Evolutionary conservation across 1,140 invertebrate species (phyloP).

Genomic region (Tetraneura akinire): DNA sequence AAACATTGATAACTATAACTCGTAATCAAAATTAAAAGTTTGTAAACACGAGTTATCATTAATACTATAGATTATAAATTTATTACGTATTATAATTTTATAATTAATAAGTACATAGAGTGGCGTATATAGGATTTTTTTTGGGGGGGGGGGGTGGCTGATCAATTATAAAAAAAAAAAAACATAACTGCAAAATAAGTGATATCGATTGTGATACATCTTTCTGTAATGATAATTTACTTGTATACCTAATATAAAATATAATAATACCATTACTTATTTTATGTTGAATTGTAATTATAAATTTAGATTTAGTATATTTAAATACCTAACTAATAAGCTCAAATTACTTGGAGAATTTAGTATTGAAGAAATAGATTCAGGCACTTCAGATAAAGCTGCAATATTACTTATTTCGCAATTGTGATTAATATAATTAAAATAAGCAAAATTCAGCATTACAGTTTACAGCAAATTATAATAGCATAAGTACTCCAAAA

Average conservation of each 20-base stretch:
- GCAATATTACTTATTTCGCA: background rate
- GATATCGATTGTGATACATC: no score
- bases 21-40: no score
- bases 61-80: no score
- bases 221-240: background rate
- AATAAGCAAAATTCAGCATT: constrained; percentile 1
- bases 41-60: no score
- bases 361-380: background rate
- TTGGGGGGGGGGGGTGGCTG: no score
- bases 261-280: background rate
- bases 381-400: background rate
- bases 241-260: background rate
- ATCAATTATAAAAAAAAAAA: no score
- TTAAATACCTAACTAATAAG: constrained; percentile 9
- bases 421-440: constrained; percentile 3
- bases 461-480: background rate
- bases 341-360: background rate
- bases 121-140: no score
- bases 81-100: no score
- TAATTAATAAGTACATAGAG: no score
- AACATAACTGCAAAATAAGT: no score
- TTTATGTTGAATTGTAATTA: background rate
- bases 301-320: constrained; percentile 3
- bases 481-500: no score
- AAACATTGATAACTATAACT: no score